phyloP scores from a whole-genome alignment of 2,797 vertebrate species.

The Hemibagrus guttatus region DNA sequence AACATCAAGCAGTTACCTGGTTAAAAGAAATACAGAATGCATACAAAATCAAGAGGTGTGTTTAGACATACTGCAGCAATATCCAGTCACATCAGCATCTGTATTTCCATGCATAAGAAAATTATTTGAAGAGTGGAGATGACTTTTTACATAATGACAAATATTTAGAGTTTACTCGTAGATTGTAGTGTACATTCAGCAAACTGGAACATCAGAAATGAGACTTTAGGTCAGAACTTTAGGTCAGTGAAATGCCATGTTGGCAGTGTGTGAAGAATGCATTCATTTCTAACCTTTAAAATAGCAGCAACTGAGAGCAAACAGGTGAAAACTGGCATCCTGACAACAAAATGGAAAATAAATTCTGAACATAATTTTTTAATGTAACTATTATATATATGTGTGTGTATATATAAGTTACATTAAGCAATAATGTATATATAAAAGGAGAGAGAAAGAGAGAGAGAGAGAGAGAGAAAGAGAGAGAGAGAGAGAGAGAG shows the following conservation, averaged over 20 bases:
- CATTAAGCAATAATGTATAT: too few relatives aligned
- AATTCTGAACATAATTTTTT: too few relatives aligned
- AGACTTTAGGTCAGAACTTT: too few relatives aligned
- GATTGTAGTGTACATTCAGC: neutral
- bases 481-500: too few relatives aligned
- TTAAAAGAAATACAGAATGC: neutral
- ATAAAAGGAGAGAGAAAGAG: too few relatives aligned
- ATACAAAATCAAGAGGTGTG: neutral
- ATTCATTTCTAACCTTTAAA: neutral
- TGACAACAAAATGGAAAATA: neutral
- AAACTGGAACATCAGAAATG: neutral
- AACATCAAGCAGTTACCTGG: neutral
- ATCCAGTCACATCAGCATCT: neutral
- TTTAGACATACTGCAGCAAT: neutral
- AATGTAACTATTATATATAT: too few relatives aligned
- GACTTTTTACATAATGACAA: neutral
- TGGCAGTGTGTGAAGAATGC: neutral
- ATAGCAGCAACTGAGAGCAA: too few relatives aligned
- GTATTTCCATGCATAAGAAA: neutral
- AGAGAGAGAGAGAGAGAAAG: too few relatives aligned
- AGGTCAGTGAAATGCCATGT: neutral
- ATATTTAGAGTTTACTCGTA: neutral
- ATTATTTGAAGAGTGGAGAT: neutral
- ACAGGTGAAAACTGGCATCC: neutral
- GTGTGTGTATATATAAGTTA: too few relatives aligned